Evolutionary conservation across 1,140 invertebrate species (phyloP), one percentile per base, ranked within the genome.

Genomic region (Drosophila arawakana): DNA sequence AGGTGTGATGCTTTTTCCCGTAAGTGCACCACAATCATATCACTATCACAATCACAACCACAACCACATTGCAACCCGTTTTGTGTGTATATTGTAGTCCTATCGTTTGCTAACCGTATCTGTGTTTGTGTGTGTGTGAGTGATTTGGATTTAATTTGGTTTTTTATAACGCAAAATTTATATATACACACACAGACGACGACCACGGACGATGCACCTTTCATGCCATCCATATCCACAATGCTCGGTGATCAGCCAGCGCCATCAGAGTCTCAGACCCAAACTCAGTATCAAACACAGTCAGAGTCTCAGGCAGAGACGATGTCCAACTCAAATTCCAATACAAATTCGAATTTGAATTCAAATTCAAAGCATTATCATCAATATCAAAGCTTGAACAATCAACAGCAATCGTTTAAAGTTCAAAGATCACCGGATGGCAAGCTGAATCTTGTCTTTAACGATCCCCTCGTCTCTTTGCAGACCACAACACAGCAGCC

Each of bases 361-460:
- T 30, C 25, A 30, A 30, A 30, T 30, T 30, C 81, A 55, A 76
- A 72, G 63, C 78, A 79, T 60, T 90, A 81, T 54, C 80, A 81
- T 79, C 90, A 84, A 73, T 83, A 88, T 80, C 85, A 90, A 52
- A 78, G 86, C 67, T 74, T 86, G 62, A 91, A 55, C 60, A 78
- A 90, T 66, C 72, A 79, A 47, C 78, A 81, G 44, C 88, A 90
- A 62, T 74, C 74, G 66, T 92, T 92, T 63, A 92, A 92, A 92
- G 91, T 92, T 74, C 91, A 92, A 76, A 76, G 91, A 62, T 84
- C 90, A 59, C 91, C 91, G 68, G 85, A 92, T 69, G 91, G 91
- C 69, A 92, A 92, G 89, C 83, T 92, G 77, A 92, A 81, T 81
- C 68, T 92, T 37, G 84, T 92, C 76, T 91, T 90, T 91, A 91